Evolutionary conservation across 2,888 invertebrate species (phyloP), one percentile per base, ranked within the genome.

Genomic region (Fragum fragum): DNA sequence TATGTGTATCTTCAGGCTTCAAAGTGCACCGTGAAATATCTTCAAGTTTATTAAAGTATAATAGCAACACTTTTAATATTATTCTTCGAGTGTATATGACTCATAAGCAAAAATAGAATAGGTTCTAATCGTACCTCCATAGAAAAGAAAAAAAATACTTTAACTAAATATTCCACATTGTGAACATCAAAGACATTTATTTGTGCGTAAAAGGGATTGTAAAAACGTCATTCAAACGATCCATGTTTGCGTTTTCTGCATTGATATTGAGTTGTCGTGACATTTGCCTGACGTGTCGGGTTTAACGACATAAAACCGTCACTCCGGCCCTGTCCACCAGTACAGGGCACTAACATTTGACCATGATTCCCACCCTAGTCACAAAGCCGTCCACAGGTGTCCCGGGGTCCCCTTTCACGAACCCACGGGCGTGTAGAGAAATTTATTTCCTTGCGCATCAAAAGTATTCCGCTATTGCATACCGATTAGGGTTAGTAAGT

Each of bases 361-460:
- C 61, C 73, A 73, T 32, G 47, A 66, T 83, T 83, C 83, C 83
- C 83, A 83, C 83, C 74, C 76, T 55, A 36, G 23, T n/a, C 21
- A n/a, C 29, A 32, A 21, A 68, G 21, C 29, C 21, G 23, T 28
- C 52, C 52, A 79, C 83, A 83, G 83, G 83, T 83, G 83, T 68
- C 73, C 66, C 23, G 55, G 66, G 66, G 42, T 42, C 42, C 26
- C 32, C 21, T 66, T 66, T 66, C 66, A 66, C 23, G 42, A 42
- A 23, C 39, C 66, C 66, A 42, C 36, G 21, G 66, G 21, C 66
- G 42, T 42, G 66, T 23, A 66, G 42, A 21, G 42, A 66, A 66
- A 26, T 42, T 42, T 42, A 66, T 66, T 66, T 23, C 66, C 61
- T 18, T 18, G 32, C 57, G 23, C 23, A n/a, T 57, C 23, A 11